phyloP scores from a whole-genome alignment of 2,113 vertebrate species.

The Pholis gunnellus region DNA sequence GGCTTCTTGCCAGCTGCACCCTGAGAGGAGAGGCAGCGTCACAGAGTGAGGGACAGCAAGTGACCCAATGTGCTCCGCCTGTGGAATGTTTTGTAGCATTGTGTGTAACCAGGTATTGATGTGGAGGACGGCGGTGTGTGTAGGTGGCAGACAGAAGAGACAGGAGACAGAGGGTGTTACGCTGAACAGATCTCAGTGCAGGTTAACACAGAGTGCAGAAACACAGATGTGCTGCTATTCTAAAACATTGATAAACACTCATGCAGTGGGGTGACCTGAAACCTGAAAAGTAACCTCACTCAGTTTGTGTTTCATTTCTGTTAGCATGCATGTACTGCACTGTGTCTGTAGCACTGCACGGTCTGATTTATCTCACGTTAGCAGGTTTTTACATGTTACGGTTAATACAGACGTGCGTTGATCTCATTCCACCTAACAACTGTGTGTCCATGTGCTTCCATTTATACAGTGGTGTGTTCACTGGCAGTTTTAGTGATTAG shows the following conservation, averaged over 20 bases:
- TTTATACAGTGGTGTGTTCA: background rate
- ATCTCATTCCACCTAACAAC: background rate
- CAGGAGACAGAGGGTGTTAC: conserved; percentile 14
- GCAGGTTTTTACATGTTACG: conserved; percentile 1
- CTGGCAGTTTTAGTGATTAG: conserved; percentile 48
- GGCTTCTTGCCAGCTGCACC: conserved; percentile 90
- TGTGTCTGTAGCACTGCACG: background rate
- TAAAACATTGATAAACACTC: conserved; percentile 8
- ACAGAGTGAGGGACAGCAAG: background rate
- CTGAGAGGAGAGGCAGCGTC: conserved; percentile 68
- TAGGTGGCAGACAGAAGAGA: conserved; percentile 7
- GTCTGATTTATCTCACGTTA: background rate
- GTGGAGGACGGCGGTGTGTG: background rate
- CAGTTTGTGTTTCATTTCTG: background rate
- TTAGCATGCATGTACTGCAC: conserved; percentile 7
- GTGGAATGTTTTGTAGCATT: background rate
- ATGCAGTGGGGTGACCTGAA: conserved; percentile 45
- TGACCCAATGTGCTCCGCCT: background rate
- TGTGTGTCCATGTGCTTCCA: background rate
- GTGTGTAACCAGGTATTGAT: background rate
- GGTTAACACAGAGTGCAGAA: conserved; percentile 15
- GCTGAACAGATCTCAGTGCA: conserved; percentile 5
- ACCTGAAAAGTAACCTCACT: background rate
- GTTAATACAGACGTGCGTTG: background rate
- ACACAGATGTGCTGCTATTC: background rate